phyloP scores from a whole-genome alignment of 1,140 invertebrate species.

The Coptotermes formosanus region DNA sequence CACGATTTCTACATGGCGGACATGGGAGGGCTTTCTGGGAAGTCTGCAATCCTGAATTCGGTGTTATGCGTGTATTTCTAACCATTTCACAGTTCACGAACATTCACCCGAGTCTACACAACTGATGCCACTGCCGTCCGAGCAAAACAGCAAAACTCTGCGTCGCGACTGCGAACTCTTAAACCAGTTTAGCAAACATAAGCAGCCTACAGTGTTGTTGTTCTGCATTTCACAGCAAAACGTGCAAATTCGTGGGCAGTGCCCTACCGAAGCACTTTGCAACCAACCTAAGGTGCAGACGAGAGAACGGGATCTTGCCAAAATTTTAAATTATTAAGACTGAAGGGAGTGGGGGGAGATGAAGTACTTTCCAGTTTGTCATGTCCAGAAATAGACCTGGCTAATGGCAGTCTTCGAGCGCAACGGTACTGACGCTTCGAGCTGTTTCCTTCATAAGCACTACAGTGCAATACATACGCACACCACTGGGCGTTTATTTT shows the following conservation, averaged over 20 bases:
- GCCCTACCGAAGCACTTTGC: not conserved
- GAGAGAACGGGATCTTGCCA: not conserved
- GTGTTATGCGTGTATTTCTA: no score
- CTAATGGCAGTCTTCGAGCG: not conserved
- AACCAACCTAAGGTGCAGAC: not conserved
- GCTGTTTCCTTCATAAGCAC: not conserved
- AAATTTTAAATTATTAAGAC: not conserved
- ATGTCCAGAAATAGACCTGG: conserved; percentile 1
- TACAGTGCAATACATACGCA: no score
- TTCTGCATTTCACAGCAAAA: not conserved
- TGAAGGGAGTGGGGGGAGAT: not conserved
- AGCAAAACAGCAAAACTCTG: not conserved
- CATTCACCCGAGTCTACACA: no score
- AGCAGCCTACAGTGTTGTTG: not conserved
- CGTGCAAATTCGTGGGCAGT: not conserved
- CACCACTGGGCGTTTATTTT: no score
- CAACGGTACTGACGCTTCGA: not conserved
- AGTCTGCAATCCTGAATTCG: no score
- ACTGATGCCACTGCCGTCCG: not conserved
- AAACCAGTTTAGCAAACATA: no score
- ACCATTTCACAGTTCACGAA: no score
- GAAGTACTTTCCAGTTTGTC: not conserved
- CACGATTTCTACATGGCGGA: no score
- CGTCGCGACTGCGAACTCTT: not conserved
- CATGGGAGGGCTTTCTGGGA: no score